phyloP scores from a whole-genome alignment of 2,797 vertebrate species.

The Lutjanus argentimaculatus region DNA sequence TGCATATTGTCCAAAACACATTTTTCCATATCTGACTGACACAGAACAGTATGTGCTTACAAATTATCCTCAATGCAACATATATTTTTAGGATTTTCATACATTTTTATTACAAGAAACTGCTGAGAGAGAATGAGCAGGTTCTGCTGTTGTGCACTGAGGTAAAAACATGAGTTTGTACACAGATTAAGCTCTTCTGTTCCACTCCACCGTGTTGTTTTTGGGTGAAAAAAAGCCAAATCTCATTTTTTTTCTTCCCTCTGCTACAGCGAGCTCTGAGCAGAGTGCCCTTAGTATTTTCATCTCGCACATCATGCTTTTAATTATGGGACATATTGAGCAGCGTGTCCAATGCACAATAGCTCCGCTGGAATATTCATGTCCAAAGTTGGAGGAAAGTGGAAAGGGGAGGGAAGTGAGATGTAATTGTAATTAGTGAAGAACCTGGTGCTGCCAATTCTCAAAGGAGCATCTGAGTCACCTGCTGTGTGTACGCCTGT shows the following conservation, averaged over 20 bases:
- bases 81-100: not conserved
- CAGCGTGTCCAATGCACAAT: constrained; percentile 70
- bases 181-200: constrained; percentile 1
- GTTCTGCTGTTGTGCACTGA: not conserved
- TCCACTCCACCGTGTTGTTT: constrained; percentile 7
- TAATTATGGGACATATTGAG: constrained; percentile 73
- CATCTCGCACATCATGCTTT: constrained; percentile 66
- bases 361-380: constrained; percentile 77
- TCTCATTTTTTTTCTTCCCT: not conserved
- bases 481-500: constrained; percentile 69
- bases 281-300: constrained; percentile 59
- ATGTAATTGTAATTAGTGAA: constrained; percentile 88
- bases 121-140: not conserved
- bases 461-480: constrained; percentile 80
- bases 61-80: not conserved
- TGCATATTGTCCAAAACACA: not conserved
- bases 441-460: constrained; percentile 82
- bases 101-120: not conserved
- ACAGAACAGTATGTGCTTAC: not conserved
- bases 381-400: constrained; percentile 79
- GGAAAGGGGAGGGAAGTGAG: constrained; percentile 81
- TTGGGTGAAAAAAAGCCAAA: not conserved
- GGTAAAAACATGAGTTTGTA: constrained; percentile 11
- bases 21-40: constrained; percentile 5
- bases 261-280: constrained; percentile 7